Evolutionary conservation across 2,113 vertebrate species (phyloP).

Genomic region (Romanogobio albipinnatus): DNA sequence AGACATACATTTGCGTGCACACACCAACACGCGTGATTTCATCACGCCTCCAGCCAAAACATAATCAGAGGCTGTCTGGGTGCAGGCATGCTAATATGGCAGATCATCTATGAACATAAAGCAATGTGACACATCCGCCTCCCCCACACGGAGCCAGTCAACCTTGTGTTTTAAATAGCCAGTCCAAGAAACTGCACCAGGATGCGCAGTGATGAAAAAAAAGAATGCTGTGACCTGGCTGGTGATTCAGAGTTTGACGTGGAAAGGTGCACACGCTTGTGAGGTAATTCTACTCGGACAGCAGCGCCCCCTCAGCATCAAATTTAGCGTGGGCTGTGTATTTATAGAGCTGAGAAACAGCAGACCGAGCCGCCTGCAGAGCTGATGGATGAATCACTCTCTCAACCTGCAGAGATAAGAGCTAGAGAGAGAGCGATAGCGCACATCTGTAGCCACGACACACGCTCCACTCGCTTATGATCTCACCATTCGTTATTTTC

Average conservation of each 20-base stretch:
- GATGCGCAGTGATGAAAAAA: constrained; percentile 35
- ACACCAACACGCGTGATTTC: constrained; percentile 1
- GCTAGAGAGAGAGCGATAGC: constrained; percentile 17
- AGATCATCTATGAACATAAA: constrained; percentile 49
- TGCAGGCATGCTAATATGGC: constrained; percentile 47
- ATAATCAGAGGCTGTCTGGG: constrained; percentile 45
- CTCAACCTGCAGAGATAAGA: constrained; percentile 58
- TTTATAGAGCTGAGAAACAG: constrained; percentile 58
- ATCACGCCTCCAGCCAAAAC: constrained; percentile 35
- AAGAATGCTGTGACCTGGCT: constrained; percentile 36
- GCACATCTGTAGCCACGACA: constrained; percentile 46
- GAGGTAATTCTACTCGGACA: constrained; percentile 41
- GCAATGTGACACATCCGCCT: constrained; percentile 40
- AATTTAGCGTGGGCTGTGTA: constrained; percentile 54
- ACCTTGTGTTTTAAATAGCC: constrained; percentile 26
- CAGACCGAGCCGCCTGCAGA: constrained; percentile 30
- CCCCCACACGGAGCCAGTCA: constrained; percentile 24
- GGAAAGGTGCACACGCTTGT: constrained; percentile 7
- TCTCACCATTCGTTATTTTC: constrained; percentile 33
- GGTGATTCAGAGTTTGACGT: constrained; percentile 54
- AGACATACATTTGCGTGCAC: constrained; percentile 4
- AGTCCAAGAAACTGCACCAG: constrained; percentile 29
- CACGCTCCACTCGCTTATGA: constrained; percentile 34
- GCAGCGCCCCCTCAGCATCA: constrained; percentile 54
- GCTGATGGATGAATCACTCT: constrained; percentile 59